Evolutionary conservation across 2,113 vertebrate species (phyloP).

Genomic region (Hymenochirus boettgeri): DNA sequence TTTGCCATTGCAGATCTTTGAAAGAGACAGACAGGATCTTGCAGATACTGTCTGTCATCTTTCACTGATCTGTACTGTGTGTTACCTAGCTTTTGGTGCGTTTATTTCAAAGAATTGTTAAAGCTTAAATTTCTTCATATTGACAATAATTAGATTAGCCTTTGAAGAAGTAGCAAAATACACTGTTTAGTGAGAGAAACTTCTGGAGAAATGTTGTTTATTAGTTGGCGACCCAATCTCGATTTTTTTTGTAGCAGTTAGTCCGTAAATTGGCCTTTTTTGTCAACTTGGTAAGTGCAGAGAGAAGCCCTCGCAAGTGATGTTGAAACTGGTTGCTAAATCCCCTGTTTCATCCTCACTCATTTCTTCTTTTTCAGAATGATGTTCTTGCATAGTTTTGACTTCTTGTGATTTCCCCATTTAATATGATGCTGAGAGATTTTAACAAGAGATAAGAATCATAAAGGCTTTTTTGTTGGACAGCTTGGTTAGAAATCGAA

Average conservation of each 20-base stretch:
- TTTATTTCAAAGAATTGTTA: no score
- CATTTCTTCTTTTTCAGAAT: neutral
- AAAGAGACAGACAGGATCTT: no score
- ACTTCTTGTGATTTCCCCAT: constrained; percentile 24
- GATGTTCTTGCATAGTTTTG: neutral
- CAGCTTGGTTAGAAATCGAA: neutral
- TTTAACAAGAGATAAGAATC: constrained; percentile 38
- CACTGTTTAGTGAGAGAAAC: constrained; percentile 6
- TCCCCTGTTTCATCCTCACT: constrained; percentile 11
- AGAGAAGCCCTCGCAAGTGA: constrained; percentile 34
- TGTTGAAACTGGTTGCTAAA: constrained; percentile 35
- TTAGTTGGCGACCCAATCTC: neutral
- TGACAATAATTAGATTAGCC: no score
- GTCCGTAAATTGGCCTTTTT: constrained; percentile 38
- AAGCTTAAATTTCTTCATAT: no score
- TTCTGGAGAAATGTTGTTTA: constrained; percentile 1
- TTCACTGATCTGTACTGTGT: no score
- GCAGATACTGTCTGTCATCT: no score
- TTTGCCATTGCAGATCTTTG: no score
- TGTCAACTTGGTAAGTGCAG: constrained; percentile 40
- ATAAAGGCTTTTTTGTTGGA: constrained; percentile 28
- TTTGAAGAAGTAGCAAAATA: neutral
- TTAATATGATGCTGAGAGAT: constrained; percentile 39
- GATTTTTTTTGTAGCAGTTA: constrained; percentile 36
- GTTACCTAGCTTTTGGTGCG: no score